A percentile compares a stretch with the other conserved stretches of the same genome.
These are phyloP conservation scores for Hetaerina titia DNA, from an alignment of 2,888 invertebrate genomes.

Conservation along the genomic window DNA sequence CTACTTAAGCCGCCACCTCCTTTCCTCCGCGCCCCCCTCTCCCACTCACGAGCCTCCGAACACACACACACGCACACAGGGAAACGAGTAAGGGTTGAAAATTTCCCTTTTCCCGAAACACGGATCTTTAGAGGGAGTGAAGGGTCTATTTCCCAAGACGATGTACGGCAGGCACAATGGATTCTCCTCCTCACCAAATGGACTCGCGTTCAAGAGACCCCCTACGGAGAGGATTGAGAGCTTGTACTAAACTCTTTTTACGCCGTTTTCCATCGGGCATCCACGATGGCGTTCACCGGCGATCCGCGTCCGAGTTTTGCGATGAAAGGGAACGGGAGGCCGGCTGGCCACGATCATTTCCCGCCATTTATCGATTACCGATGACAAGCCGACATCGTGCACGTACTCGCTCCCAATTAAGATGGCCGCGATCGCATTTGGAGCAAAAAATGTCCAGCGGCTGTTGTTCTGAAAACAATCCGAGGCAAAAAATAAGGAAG, in stretches of 20 bases:
- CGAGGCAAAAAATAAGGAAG: background rate
- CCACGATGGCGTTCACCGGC: background rate
- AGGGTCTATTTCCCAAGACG: constrained; percentile 33
- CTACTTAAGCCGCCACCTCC: background rate
- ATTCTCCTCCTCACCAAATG: background rate
- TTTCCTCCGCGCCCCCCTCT: background rate
- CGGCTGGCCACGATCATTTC: constrained; percentile 32
- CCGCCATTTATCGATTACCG: constrained; percentile 39
- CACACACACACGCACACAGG: background rate
- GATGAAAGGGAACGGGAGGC: background rate
- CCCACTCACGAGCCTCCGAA: no score
- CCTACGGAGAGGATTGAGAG: background rate
- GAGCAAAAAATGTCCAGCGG: background rate
- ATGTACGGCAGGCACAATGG: background rate
- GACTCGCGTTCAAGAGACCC: background rate
- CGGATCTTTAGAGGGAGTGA: constrained; percentile 9
- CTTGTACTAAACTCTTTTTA: background rate
- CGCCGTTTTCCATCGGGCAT: background rate
- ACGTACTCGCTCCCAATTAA: constrained; percentile 21
- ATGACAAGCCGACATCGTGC: constrained; percentile 17
- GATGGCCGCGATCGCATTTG: background rate
- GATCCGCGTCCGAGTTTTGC: background rate
- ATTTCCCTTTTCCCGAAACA: constrained; percentile 53
- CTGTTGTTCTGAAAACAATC: background rate
- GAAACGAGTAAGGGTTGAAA: constrained; percentile 4